Evolutionary conservation across 2,888 invertebrate genomes (phyloP), one percentile per base, ranked within the genome.

Genomic region (Pocota personata): DNA sequence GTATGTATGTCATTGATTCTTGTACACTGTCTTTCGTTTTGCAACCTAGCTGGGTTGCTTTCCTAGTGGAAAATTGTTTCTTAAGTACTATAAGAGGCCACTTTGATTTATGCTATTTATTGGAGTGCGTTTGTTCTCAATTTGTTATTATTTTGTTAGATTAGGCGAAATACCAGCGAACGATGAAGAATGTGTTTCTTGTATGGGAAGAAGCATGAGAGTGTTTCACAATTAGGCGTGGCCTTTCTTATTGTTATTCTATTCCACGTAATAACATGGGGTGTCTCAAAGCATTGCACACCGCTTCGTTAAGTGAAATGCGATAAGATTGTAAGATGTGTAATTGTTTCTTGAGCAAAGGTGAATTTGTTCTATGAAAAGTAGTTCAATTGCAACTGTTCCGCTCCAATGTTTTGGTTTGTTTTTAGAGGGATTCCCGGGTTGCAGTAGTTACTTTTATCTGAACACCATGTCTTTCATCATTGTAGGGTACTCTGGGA

Each of bases 121-220:
- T 50, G 27, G 67, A 67, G 66, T 30, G 67, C 27, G 21, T 58
- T 76, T 58, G 48, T 58, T 66, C 55, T 66, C 52, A 69, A 78
- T 77, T 67, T 67, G 75, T 55, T 52, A 30, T 43, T 30, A 30
- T 43, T 30, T 57, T 43, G 43, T 58, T 58, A 58, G 67, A 58
- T 77, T 67, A 30, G 40, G 58, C 32, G 24, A 40, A 67, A 27
- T 37, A 19, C 19, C n/a, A 58, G 21, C 14, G 10, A 64, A 64
- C 32, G 64, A 19, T 48, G 32, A 62, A 27, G 43, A 64, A 48
- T 64, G 19, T 48, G 16, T 19, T 19, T 48, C 8, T 48, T 62
- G 16, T 5, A 6, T 27, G 21, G 32, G 12, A 43, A 7, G 21
- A 43, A n/a, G 24, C 10, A 10, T 16, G 27, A 27, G 6, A 12